Evolutionary conservation across 1,140 invertebrate genomes (phyloP), one percentile per base, ranked within the genome.

Genomic region (Anastrepha obliqua): DNA sequence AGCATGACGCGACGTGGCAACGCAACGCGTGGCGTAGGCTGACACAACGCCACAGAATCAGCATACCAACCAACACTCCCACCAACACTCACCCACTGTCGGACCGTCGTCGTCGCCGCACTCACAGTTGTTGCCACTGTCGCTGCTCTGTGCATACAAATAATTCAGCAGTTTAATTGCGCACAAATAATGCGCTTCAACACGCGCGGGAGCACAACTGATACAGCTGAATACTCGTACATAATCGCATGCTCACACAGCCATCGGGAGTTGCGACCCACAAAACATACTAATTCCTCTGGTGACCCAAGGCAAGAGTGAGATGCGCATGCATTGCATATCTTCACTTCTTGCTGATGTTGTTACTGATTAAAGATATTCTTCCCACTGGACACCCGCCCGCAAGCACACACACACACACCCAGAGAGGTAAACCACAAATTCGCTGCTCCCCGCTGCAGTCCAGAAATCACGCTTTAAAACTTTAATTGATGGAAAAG

Each of bases 111-210:
- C 13, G 13, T 13, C 55, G 55, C 6, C 60, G 6, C 11, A 11
- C 51, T 6, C 51, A 55, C 60, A 13, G 60, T 62, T 62, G 60
- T 13, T 62, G 64, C 29, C 11, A 39, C n/a, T 67, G 4, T 67
- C 20, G 64, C n/a, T 29, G 5, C 20, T 67, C 29, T 67, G 6
- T 81, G 74, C 74, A 81, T 81, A 81, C 47, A 58, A 81, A 81
- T 81, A 55, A 81, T 81, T 81, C 44, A 81, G 47, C 74, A 81
- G 74, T 81, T 81, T 58, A 81, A 81, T 81, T 81, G 74, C 47
- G 74, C 74, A 58, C 74, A 81, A 81, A 81, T 81, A 81, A 81
- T 81, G 74, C 47, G 74, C 74, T 29, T 51, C 74, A 81, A 55
- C 51, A 81, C 47, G 47, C 74, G 51, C 74, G 74, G 74, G 74